Conservation (phyloP, 1,140 invertebrate species). For the Hylaeus anthracinus region DNA sequence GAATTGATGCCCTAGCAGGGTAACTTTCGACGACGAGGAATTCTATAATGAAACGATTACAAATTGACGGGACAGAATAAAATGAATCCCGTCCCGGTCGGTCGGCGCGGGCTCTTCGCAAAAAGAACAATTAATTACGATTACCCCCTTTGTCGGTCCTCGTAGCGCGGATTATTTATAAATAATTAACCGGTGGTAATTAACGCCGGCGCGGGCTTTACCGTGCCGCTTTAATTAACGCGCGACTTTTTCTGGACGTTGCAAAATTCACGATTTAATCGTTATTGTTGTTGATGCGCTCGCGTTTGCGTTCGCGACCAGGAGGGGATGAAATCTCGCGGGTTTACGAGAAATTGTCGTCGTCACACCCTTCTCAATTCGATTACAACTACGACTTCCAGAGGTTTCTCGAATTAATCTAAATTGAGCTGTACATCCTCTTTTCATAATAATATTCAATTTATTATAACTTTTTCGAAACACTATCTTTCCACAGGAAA, state of each 20-base stretch:
- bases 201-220: background rate
- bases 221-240: slow-evolving; percentile 19
- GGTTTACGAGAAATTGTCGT: background rate
- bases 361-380: background rate
- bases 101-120: background rate
- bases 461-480: no score
- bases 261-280: slow-evolving; percentile 21
- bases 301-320: background rate
- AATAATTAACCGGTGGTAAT: slow-evolving; percentile 34
- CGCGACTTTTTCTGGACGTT: background rate
- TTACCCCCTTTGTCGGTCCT: background rate
- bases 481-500: no score
- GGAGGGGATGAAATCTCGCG: background rate
- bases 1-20: no score
- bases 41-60: background rate
- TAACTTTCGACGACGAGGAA: no score
- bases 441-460: no score
- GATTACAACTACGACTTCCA: background rate
- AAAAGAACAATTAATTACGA: slow-evolving; percentile 12
- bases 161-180: background rate
- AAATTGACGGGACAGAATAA: background rate
- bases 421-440: no score
- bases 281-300: background rate
- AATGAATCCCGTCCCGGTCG: background rate
- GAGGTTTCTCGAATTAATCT: no score